Evolutionary conservation across 2,113 vertebrate genomes (phyloP), one percentile per base, ranked within the genome.

Genomic region (Trochalopteron elliotii): DNA sequence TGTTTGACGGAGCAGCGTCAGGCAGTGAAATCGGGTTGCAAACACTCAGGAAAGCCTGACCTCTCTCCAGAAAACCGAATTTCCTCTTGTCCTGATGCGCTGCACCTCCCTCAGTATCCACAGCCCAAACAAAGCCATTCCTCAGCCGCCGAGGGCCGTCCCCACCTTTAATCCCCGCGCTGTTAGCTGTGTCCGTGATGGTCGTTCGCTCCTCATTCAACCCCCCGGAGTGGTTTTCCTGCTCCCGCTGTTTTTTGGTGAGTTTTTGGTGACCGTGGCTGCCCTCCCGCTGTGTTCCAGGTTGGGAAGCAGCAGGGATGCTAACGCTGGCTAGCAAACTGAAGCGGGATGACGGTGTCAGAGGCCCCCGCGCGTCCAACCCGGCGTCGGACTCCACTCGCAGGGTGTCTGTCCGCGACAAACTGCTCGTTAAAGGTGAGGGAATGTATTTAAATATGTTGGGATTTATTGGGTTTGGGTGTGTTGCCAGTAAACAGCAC

Each of bases 341-440:
- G 97, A 99, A 99, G 98, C 98, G 99, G 96, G 99, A 99, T 16
- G 99, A 99, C 9, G 99, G 99, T 37, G 98, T 99, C 94, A 98
- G 98, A 96, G 98, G 99, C 7, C 97, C 98, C 87, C 98, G 98
- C 83, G 84, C 98, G 16, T 82, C 98, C 7, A 98, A 97, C 81
- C 60, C 98, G 50, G 90, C 98, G 61, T 96, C 98, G 0, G 99
- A 99, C 96, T 98, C 99, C 64, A 97, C 98, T 33, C 98, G 99
- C 88, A 98, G 99, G 89, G 98, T 99, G 90, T 99, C 99, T 61
- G 98, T 99, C 94, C 98, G 99, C 77, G 99, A 99, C 96, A 98
- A 99, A 64, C 96, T 99, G 72, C 99, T 99, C 55, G 98, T 99
- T 97, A 99, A 99, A 99, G 99, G 99, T 99, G 98, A 96, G 27